Base-by-base conservation (phyloP, 2,888 invertebrate genomes). In the Eustalomyia histrio region DNA sequence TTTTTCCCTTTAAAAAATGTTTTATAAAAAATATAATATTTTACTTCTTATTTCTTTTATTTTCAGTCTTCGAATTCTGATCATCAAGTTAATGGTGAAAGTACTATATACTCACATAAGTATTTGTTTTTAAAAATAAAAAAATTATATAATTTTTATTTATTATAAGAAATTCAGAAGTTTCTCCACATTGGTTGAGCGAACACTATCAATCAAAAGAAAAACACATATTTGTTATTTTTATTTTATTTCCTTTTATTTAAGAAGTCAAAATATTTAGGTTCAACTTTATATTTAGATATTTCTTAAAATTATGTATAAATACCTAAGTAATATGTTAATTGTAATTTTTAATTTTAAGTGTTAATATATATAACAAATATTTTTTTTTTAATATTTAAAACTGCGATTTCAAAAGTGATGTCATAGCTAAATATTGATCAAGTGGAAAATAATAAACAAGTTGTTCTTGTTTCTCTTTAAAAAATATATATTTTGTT, bases 321-420 rank as follows among this genome's bases (percentile, higher is more conserved):
- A 76, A 78, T 78, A 78, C 60, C 76, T 78, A 72, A 72, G 39
- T 58, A 53, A 29, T 72, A 72, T 60, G 52, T 60, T 52, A 43
- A 21, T 60, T 55, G 35, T 60, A 52, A 53, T 29, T 6, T 60
- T 65, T 67, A 39, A 58, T 60, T 53, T 14, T 47, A 69, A 50
- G 63, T 68, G 10, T 50, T 47, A 47, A 47, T 12, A 21, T 39
- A 29, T 29, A n/a, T n/a, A n/a, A n/a, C n/a, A n/a, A n/a, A 29
- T 6, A 29, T 29, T 6, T 29, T 53, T 52, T 60, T 57, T 68
- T 64, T n/a, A 53, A 65, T 52, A 53, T 39, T 58, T 58, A 33
- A 16, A 55, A 39, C 35, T 57, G 29, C 33, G 43, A 57, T 58
- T 68, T 55, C 12, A 43, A 57, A 67, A 55, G 10, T 24, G 16